Percentiles rank a stretch among this genome's conserved stretches.
phyloP scores from a whole-genome alignment of 2,888 invertebrate genomes.

The Phoronis australis region DNA sequence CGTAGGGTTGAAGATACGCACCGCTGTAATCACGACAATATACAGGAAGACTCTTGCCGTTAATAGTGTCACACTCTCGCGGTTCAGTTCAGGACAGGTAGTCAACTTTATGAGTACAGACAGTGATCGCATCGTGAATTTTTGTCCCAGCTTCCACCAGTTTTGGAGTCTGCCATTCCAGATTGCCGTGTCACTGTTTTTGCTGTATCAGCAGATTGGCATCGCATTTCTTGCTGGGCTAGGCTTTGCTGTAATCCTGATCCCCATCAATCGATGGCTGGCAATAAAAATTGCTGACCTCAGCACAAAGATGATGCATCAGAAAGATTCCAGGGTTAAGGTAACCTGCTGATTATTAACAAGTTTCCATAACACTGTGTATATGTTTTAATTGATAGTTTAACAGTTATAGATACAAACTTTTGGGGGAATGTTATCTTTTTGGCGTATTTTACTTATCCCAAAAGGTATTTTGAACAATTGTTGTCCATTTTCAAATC shows the following conservation, averaged over 20 bases:
- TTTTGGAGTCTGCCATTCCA: conserved; percentile 92
- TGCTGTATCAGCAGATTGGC: conserved; percentile 64
- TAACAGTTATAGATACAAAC: too few relatives aligned
- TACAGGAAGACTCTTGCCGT: conserved; percentile 67
- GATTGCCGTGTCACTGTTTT: conserved; percentile 33
- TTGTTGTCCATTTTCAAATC: too few relatives aligned
- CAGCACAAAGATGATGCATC: conserved; percentile 81
- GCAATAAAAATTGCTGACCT: conserved; percentile 81
- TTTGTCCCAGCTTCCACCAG: conserved; percentile 92
- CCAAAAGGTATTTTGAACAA: too few relatives aligned
- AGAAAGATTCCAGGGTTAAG: conserved; percentile 84
- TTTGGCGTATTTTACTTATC: too few relatives aligned
- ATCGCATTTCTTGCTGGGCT: conserved; percentile 86
- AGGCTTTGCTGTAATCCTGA: conserved; percentile 75
- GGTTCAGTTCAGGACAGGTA: conserved; percentile 70
- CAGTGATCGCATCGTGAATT: conserved; percentile 88
- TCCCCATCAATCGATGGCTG: conserved; percentile 86
- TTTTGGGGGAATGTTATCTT: too few relatives aligned
- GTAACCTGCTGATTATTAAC: too few relatives aligned
- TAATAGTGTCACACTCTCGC: conserved; percentile 50
- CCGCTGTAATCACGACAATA: conserved; percentile 74
- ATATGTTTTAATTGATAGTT: too few relatives aligned
- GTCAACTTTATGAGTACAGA: conserved; percentile 97
- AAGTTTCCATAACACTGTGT: too few relatives aligned
- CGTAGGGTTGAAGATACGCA: conserved; percentile 80